These are phyloP conservation scores for Hecatera dysodea DNA, from an alignment of 2,888 invertebrate genomes.

Conservation along the genomic window DNA sequence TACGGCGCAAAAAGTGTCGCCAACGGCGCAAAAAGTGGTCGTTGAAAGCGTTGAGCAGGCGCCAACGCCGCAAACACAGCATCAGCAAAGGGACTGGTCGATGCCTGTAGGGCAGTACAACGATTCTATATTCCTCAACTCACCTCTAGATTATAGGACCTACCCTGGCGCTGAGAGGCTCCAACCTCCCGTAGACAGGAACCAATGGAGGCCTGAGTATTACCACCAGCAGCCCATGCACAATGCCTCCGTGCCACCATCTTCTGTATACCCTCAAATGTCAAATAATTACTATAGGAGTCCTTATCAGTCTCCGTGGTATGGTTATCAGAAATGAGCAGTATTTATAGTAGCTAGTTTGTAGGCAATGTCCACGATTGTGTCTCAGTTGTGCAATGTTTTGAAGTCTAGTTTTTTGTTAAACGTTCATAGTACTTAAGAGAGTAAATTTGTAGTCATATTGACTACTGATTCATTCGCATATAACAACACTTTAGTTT, in stretches of 20 bases:
- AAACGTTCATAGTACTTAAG: constrained; percentile 29
- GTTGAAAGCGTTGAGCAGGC: constrained; percentile 15
- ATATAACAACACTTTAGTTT: not conserved
- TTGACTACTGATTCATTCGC: constrained; percentile 17
- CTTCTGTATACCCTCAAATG: constrained; percentile 74
- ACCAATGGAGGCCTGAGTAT: constrained; percentile 76
- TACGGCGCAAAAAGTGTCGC: constrained; percentile 16
- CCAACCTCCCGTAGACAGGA: constrained; percentile 62
- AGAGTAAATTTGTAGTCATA: constrained; percentile 30
- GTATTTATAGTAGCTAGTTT: constrained; percentile 62
- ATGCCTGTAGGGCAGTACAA: constrained; percentile 85
- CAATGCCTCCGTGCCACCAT: constrained; percentile 59
- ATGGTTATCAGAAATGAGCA: constrained; percentile 79
- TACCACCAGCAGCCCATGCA: constrained; percentile 66
- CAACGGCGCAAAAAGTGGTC: constrained; percentile 20
- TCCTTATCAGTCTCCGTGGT: constrained; percentile 85
- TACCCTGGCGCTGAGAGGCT: constrained; percentile 59
- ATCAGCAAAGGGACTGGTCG: constrained; percentile 62
- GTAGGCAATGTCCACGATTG: constrained; percentile 49
- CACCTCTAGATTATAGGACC: constrained; percentile 80
- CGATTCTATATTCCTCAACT: constrained; percentile 82
- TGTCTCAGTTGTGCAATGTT: constrained; percentile 49
- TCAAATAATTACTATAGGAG: constrained; percentile 80
- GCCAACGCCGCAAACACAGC: not conserved
- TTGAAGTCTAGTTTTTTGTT: constrained; percentile 35